These are phyloP conservation scores for Hydrolagus colliei DNA, from an alignment of 2,797 vertebrate genomes.

Conservation along the genomic window DNA sequence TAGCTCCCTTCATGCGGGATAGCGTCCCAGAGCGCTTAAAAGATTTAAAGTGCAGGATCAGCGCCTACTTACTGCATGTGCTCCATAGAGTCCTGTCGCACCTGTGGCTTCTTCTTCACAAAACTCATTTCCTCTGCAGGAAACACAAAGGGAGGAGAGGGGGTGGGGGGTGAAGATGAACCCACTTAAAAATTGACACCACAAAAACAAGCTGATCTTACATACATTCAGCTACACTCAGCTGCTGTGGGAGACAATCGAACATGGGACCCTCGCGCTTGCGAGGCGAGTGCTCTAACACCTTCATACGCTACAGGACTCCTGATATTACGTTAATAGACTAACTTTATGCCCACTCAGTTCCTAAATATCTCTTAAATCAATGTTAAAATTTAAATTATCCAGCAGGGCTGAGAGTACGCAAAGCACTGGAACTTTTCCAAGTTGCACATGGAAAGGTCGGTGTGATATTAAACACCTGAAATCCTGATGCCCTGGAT, in stretches of 20 bases:
- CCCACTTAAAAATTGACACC: background rate
- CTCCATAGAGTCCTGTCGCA: constrained; percentile 75
- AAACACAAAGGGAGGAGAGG: background rate
- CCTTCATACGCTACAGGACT: no score
- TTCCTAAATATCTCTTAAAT: no score
- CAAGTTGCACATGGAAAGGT: background rate
- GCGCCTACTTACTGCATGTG: constrained; percentile 78
- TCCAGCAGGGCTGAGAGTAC: background rate
- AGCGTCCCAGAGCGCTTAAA: background rate
- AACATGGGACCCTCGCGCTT: no score
- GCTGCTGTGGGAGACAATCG: background rate
- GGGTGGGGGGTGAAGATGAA: background rate
- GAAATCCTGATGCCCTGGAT: background rate
- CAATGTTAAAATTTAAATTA: background rate
- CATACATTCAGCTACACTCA: background rate
- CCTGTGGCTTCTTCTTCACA: constrained; percentile 76
- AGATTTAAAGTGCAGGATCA: constrained; percentile 26
- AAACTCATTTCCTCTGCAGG: constrained; percentile 77
- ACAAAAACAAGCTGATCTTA: constrained; percentile 44
- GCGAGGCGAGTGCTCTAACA: no score
- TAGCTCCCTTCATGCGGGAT: no score
- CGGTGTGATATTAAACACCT: no score
- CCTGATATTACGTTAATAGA: no score
- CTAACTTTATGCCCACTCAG: no score
- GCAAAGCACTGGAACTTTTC: background rate